Evolutionary conservation across 2,113 vertebrate genomes (phyloP).

Genomic region (Delphinapterus leucas): DNA sequence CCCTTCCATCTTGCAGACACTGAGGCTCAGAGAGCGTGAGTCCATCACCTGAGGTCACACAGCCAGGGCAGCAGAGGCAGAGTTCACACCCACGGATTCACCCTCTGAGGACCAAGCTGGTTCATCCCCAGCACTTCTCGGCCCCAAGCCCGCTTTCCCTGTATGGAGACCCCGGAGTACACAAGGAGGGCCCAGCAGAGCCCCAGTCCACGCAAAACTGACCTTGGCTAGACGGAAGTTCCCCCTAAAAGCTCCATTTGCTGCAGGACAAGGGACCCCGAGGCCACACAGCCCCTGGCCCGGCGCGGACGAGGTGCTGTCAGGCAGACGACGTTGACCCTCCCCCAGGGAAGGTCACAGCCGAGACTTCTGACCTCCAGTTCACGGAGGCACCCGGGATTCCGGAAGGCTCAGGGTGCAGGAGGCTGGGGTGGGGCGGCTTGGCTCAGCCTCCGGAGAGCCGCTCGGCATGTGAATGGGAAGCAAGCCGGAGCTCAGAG

Average conservation of each 20-base stretch:
- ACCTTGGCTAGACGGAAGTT: background rate
- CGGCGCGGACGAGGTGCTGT: background rate
- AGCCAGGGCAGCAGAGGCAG: background rate
- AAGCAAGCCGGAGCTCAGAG: background rate
- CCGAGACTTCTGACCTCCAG: background rate
- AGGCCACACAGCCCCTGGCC: background rate
- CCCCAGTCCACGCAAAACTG: background rate
- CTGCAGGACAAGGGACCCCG: background rate
- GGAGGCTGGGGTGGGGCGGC: background rate
- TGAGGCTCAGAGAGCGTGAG: background rate
- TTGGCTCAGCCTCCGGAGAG: background rate
- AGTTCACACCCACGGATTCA: background rate
- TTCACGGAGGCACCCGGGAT: rapidly evolving
- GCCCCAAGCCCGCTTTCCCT: background rate
- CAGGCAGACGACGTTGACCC: background rate
- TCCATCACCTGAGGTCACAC: background rate
- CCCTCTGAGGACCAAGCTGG: background rate
- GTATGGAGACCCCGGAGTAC: background rate
- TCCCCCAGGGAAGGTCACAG: background rate
- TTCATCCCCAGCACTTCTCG: background rate
- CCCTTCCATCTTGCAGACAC: background rate
- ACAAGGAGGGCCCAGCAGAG: background rate
- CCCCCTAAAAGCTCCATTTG: background rate
- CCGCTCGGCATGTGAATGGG: rapidly evolving
- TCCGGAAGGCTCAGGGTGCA: background rate